Evolutionary conservation across 2,113 vertebrate genomes (phyloP).

Genomic region (Nettapus auritus): DNA sequence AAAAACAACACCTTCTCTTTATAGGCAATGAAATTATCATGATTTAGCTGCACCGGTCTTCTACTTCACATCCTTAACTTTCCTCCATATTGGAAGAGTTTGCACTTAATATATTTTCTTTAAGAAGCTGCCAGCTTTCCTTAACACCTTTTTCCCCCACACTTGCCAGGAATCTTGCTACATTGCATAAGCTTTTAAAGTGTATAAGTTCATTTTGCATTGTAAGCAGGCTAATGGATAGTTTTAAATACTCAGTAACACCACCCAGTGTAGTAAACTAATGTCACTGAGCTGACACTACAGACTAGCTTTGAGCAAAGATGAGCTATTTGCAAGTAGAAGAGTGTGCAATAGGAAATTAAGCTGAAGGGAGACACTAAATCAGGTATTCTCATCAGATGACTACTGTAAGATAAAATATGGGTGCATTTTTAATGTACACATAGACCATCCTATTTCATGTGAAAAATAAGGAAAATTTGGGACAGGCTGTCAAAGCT

Average conservation of each 20-base stretch:
- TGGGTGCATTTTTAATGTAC: not conserved
- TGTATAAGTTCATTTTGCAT: not conserved
- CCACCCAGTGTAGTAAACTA: not conserved
- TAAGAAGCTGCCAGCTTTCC: conserved; percentile 60
- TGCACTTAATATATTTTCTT: conserved; percentile 47
- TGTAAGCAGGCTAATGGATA: conserved; percentile 38
- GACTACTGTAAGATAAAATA: not conserved
- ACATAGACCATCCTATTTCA: not conserved
- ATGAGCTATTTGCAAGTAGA: not conserved
- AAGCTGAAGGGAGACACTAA: not conserved
- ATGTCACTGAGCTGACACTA: not conserved
- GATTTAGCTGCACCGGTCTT: not conserved
- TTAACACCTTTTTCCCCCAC: conserved; percentile 64
- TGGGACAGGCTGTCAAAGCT: not conserved
- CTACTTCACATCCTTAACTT: not conserved
- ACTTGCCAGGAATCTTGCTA: conserved; percentile 49
- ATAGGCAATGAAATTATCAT: not conserved
- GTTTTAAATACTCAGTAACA: conserved; percentile 17
- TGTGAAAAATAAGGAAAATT: not conserved
- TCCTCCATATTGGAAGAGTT: conserved; percentile 27
- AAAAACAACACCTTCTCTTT: not conserved
- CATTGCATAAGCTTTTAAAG: conserved; percentile 8
- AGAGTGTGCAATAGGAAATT: not conserved
- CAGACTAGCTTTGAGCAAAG: not conserved
- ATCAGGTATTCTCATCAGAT: not conserved